phyloP scores from a whole-genome alignment of 1,140 invertebrate species.

The Araneus ventricosus region DNA sequence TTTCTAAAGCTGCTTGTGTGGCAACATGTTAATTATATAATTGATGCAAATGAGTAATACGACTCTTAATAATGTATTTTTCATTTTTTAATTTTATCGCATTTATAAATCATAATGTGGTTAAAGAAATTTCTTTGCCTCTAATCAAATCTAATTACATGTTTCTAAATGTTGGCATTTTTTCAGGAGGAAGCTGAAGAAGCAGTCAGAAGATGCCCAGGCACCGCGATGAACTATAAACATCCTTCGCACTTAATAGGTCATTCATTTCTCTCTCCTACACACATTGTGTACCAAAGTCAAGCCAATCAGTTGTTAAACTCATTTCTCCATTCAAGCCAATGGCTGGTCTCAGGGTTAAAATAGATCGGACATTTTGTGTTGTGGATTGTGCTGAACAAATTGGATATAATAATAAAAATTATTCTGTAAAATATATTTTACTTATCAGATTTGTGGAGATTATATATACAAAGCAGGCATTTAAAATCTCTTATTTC shows the following conservation, averaged over 20 bases:
- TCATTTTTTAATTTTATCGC: too few species aligned
- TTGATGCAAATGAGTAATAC: too few species aligned
- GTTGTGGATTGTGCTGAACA: constrained; percentile 42
- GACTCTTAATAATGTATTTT: too few species aligned
- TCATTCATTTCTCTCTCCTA: constrained; percentile 53
- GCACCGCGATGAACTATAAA: constrained; percentile 71
- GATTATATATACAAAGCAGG: background rate
- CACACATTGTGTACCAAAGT: constrained; percentile 69
- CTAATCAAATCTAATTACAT: too few species aligned
- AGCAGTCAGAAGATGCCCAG: constrained; percentile 62
- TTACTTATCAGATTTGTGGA: background rate
- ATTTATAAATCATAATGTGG: too few species aligned
- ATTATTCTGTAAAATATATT: constrained; percentile 17
- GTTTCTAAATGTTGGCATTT: background rate
- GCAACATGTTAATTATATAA: too few species aligned
- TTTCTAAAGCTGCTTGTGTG: too few species aligned
- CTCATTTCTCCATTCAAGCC: constrained; percentile 65
- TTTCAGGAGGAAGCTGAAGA: constrained; percentile 72
- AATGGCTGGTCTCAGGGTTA: constrained; percentile 73
- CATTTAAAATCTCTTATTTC: background rate
- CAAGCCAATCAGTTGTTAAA: constrained; percentile 52
- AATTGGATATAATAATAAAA: constrained; percentile 44
- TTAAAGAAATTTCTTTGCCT: too few species aligned
- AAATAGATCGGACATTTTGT: constrained; percentile 58
- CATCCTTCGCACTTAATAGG: constrained; percentile 59